Conservation (phyloP, 2,113 vertebrate species). For the Sinocyclocheilus anophthalmus region DNA sequence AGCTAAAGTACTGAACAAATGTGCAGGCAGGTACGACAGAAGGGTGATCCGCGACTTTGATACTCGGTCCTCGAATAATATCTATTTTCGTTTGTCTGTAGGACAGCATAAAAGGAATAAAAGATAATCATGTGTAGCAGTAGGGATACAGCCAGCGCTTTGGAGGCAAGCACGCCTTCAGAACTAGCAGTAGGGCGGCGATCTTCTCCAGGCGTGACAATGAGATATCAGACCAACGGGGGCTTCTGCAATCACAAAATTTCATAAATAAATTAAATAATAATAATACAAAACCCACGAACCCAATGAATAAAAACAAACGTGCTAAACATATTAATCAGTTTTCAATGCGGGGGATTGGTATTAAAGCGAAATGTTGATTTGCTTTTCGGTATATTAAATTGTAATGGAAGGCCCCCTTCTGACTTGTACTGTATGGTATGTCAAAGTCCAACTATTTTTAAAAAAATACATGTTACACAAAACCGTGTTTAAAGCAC, state of each 20-base stretch:
- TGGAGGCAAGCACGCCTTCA: slow-evolving; percentile 80
- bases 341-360: not conserved
- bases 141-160: slow-evolving; percentile 82
- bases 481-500: not conserved
- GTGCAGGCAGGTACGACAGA: slow-evolving; percentile 40
- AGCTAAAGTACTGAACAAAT: slow-evolving; percentile 44
- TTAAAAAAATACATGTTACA: not conserved
- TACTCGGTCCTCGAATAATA: slow-evolving; percentile 6
- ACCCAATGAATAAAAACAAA: too few relatives aligned
- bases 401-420: not conserved
- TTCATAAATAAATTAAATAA: not conserved
- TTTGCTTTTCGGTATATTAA: not conserved
- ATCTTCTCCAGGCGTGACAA: slow-evolving; percentile 81
- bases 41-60: slow-evolving; percentile 22
- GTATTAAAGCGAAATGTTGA: not conserved
- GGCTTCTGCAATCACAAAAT: not conserved
- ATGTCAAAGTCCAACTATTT: not conserved
- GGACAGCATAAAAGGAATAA: slow-evolving; percentile 34
- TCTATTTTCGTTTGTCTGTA: slow-evolving; percentile 15
- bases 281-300: not conserved
- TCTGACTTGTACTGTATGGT: not conserved
- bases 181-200: slow-evolving; percentile 75
- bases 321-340: not conserved
- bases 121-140: slow-evolving; percentile 76
- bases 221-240: slow-evolving; percentile 56